Base-by-base conservation (phyloP, 2,113 vertebrate species). In the Pachyramphus minor region DNA sequence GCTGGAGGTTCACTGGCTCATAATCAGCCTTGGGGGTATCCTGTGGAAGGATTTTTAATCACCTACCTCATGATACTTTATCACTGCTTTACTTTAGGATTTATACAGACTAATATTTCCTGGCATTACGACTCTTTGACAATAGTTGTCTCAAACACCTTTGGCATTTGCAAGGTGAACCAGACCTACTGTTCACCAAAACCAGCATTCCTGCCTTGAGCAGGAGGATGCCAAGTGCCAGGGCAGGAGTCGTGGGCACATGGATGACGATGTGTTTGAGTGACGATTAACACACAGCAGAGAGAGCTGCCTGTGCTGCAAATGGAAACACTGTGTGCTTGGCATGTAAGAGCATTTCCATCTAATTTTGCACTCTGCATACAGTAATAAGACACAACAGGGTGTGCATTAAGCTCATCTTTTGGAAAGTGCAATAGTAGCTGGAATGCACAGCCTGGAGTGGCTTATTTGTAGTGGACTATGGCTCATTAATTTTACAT, bases 401-500 rank as follows among this genome's bases (percentile, higher is more conserved):
- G 95, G 95, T 90, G 68, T 94, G 87, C 93, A 95, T 97, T 96
- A 96, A 96, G 88, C 84, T 95, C 88, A 88, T 95, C 92, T 84
- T 93, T 89, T 87, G 76, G 87, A 91, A 92, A 90, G 77, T 97
- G 73, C 92, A 86, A 39, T 59, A 50, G 87, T 77, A 84, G 89
- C 90, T 95, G 90, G 90, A 95, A 96, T 95, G 89, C 81, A 89
- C 78, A 93, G 55, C 89, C 94, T 49, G 95, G 83, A 95, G 90
- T 59, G 96, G 71, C 86, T 94, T 96, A 94, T 97, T 95, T 94
- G 93, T 96, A 86, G 78, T 69, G 92, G 95, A 76, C 95, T 91
- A 94, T 84, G 95, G 95, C 84, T 97, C 95, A 96, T 96, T 96
- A 93, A 93, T 96, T 97, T 96, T 96, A 90, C 93, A 93, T 96